Base-by-base conservation (phyloP, 23 tunicate genomes). In the Clavelina lepadiformis region DNA sequence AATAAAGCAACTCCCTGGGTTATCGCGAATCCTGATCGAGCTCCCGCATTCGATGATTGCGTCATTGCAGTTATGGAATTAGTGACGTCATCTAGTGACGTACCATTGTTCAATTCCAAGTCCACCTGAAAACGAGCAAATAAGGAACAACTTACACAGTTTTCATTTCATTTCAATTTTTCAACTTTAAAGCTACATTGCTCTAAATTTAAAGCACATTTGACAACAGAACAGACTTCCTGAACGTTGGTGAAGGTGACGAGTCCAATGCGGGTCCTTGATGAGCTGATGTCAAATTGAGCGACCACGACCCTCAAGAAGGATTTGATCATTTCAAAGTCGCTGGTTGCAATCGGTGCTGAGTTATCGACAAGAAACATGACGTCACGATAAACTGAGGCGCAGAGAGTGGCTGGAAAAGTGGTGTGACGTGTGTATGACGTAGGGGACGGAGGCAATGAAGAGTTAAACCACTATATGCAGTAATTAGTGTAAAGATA, bases 281-380 rank as follows among this genome's bases (percentile, higher is more conserved):
- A 34, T 35, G 72, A 28, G 63, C 56, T 34, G 13, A 68, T 32
- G 65, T 68, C 66, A 53, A 83, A 55, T 30, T 74, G 52, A 8
- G 37, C 58, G 19, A 68, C 58, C 1, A 75, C 70, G 33, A 51
- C 63, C 21, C 3, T 33, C 26, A 67, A n/a, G 35, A 75, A 57
- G 28, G 65, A 1, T 60, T 61, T 74, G 27, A 71, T 41, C 1
- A 5, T 6, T 5, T 56, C 76, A 34, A 83, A 74, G 29, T 73
- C 67, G 2, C 69, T 7, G 26, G 74, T 75, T 3, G 57, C 38
- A 33, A 67, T 35, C 29, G 61, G 19, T 8, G 49, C 30, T 11
- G 82, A 67, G 56, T 61, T 75, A 41, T 83, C 91, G 15, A 83
- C 56, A 38, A 83, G 37, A 33, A 83, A 68, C 13, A 83, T 61